Evolutionary conservation across 2,888 invertebrate species (phyloP).

Genomic region (Drosophila robusta): DNA sequence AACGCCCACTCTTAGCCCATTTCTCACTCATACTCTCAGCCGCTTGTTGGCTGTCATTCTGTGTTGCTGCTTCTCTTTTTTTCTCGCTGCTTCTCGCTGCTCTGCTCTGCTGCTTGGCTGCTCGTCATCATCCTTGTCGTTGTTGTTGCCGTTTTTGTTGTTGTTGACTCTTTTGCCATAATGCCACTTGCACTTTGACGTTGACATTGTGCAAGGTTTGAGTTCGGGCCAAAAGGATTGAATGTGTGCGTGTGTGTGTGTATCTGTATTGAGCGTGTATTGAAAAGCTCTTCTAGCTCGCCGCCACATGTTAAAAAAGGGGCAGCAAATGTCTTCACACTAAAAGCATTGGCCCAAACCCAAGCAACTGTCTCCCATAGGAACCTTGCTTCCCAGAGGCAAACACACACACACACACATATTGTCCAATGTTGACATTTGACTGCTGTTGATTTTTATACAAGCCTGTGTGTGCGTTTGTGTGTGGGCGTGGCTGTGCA

Average conservation of each 20-base stretch:
- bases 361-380: not conserved
- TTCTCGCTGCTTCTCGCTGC: slow-evolving; percentile 11
- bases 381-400: not conserved
- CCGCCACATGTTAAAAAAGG: slow-evolving; percentile 44
- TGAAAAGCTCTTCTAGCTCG: slow-evolving; percentile 49
- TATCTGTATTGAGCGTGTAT: slow-evolving; percentile 47
- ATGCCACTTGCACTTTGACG: slow-evolving; percentile 81
- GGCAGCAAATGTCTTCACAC: slow-evolving; percentile 57
- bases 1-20: slow-evolving; percentile 38
- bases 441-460: slow-evolving; percentile 34
- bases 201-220: slow-evolving; percentile 63
- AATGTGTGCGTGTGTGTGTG: slow-evolving; percentile 7
- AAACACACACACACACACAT: slow-evolving; percentile 2
- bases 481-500: slow-evolving; percentile 21
- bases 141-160: slow-evolving; percentile 33
- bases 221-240: slow-evolving; percentile 12
- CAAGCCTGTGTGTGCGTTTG: slow-evolving; percentile 1
- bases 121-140: slow-evolving; percentile 33
- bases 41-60: slow-evolving; percentile 45
- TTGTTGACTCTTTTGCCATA: slow-evolving; percentile 66
- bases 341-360: slow-evolving; percentile 64
- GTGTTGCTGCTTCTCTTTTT: slow-evolving; percentile 25
- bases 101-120: slow-evolving; percentile 19
- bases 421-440: slow-evolving; percentile 52
- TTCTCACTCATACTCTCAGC: slow-evolving; percentile 33